Base-by-base conservation (phyloP, 37 sponge, comb jelly and placozoan species). In the Axinella damicornis region DNA sequence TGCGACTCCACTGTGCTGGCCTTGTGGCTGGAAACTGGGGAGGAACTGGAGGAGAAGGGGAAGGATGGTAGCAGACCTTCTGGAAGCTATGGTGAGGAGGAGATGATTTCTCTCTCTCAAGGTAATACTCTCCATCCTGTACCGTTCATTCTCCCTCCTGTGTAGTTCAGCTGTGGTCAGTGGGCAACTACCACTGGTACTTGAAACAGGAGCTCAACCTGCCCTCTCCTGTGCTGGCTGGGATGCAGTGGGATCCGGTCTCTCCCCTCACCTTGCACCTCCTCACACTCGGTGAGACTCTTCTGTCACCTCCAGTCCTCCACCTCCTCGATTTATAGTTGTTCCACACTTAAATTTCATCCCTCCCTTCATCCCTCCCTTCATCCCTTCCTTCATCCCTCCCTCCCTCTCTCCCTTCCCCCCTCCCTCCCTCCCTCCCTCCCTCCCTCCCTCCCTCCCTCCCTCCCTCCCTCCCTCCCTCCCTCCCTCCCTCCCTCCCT, bases 111-210 rank as follows among this genome's bases (percentile, higher is more conserved):
- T 46, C 4, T 61, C 62, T 5, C 12, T 61, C 27, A 25, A 61
- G 12, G 25, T 22, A 11, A 61, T 2, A 61, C 46, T 46, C 46
- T 46, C 46, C 46, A 4, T 46, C 46, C 46, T 9, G n/a, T n/a
- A n/a, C n/a, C n/a, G n/a, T n/a, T n/a, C n/a, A n/a, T n/a, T n/a
- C 55, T 11, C 22, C 41, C 27, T 21, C 30, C n/a, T 57, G 53
- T 76, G 31, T 70, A 90, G 94, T 97, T 27, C 98, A 97, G 78
- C 62, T 97, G 83, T 97, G 98, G 98, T 69, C 76, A 1, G 41
- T 64, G 16, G 74, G 79, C 53, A 97, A 97, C 84, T 95, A 92
- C 59, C 98, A 97, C 76, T 97, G 96, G 96, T 97, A 97, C 86
- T 79, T 95, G 57, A 97, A 97, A 75, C 95, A 95, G 58, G 96